phyloP scores from a whole-genome alignment of 2,888 invertebrate genomes.

The Chelonus formosanus region DNA sequence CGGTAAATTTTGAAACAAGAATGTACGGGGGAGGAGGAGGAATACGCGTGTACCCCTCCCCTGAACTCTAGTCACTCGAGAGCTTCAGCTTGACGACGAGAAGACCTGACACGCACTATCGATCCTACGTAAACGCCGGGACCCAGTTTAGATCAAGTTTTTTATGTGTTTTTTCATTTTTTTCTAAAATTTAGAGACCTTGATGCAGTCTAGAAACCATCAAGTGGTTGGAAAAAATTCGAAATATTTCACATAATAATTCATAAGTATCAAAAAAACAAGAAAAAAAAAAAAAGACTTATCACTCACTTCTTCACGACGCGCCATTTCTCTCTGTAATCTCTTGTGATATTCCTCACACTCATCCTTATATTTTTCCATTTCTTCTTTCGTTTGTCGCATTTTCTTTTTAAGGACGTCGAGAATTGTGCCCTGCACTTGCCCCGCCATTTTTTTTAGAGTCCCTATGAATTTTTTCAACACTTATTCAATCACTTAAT shows the following conservation, averaged over 20 bases:
- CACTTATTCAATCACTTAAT: conserved; percentile 17
- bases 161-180: conserved; percentile 12
- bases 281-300: not conserved
- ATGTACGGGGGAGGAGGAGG: conserved; percentile 31
- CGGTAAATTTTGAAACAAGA: conserved; percentile 39
- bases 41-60: conserved; percentile 34
- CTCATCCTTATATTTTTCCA: conserved; percentile 98
- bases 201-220: no score
- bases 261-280: no score
- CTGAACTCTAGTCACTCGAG: conserved; percentile 20
- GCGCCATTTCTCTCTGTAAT: conserved; percentile 93
- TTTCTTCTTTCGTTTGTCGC: conserved; percentile 98
- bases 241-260: no score
- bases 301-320: conserved; percentile 95
- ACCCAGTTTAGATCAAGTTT: conserved; percentile 14
- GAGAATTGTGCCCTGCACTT: conserved; percentile 91
- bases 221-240: not conserved
- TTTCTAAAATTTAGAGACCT: not conserved
- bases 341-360: conserved; percentile 96
- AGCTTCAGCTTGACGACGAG: conserved; percentile 53
- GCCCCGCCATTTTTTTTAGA: conserved; percentile 77
- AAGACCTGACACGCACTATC: conserved; percentile 56
- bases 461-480: conserved; percentile 20
- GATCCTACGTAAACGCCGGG: conserved; percentile 48
- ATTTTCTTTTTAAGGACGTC: conserved; percentile 99